Evolutionary conservation across 1,140 invertebrate species (phyloP).

Genomic region (Anastrepha obliqua): DNA sequence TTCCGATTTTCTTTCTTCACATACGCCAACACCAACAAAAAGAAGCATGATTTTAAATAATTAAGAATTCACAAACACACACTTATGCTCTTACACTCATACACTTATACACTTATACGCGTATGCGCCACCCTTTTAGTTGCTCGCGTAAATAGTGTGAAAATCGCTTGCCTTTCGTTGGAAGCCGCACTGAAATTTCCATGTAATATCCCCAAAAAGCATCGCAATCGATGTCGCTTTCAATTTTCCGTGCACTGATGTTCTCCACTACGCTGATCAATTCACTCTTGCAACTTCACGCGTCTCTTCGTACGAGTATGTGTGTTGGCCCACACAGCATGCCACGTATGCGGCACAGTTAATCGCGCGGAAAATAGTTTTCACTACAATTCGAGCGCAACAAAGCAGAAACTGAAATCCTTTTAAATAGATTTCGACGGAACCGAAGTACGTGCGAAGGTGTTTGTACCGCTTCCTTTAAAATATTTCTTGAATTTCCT

Average conservation of each 20-base stretch:
- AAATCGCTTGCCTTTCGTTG: not conserved
- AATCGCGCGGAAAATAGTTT: conserved; percentile 53
- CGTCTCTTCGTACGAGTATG: not conserved
- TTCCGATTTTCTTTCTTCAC: not conserved
- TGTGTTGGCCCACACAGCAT: not conserved
- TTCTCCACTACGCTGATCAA: not conserved
- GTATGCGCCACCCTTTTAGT: not conserved
- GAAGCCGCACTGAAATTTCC: not conserved
- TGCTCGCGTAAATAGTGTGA: conserved; percentile 1
- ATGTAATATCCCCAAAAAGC: not conserved
- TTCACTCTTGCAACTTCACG: not conserved
- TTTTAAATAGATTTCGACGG: conserved; percentile 35
- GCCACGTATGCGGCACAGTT: conserved; percentile 3
- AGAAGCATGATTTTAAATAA: conserved; percentile 26
- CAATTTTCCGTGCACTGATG: not conserved
- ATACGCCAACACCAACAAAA: not conserved
- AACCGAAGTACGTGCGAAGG: not conserved
- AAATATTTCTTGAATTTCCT: too few relatives aligned
- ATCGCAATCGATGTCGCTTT: not conserved
- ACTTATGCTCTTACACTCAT: not conserved
- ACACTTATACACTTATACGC: not conserved
- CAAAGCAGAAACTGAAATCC: conserved; percentile 45
- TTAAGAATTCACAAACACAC: conserved; percentile 22
- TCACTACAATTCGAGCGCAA: conserved; percentile 23
- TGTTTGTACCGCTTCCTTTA: not conserved